Percentiles rank a stretch among this genome's conserved stretches.
Conservation (phyloP, 2,113 vertebrate species). For the cattle (Bos taurus) region DNA sequence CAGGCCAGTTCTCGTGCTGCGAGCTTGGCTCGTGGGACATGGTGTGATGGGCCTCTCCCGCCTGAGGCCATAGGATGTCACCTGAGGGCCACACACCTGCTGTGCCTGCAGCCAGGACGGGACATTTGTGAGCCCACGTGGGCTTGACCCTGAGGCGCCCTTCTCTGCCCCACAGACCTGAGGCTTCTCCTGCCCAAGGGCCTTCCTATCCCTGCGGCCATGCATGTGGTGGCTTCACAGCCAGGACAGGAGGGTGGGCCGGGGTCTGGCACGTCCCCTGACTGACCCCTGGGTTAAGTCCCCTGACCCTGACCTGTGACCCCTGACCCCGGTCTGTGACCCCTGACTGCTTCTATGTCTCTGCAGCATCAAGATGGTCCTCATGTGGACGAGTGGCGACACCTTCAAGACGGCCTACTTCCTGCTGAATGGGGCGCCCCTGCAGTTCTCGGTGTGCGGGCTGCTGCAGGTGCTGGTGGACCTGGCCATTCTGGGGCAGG, state of each 20-base stretch:
- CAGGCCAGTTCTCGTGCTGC: neutral
- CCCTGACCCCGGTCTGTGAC: neutral
- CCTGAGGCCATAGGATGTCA: neutral
- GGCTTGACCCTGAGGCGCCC: neutral
- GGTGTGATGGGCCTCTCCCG: fast-evolving
- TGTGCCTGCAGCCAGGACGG: neutral
- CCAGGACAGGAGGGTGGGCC: neutral
- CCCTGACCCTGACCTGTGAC: neutral
- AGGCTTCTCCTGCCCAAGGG: neutral
- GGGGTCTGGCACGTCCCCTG: neutral
- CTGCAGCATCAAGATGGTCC: constrained; percentile 95
- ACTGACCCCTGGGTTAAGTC: neutral
- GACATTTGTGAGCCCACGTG: neutral
- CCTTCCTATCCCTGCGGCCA: neutral
- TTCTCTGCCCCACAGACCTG: fast-evolving
- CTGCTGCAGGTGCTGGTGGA: constrained; percentile 95
- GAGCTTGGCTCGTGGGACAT: neutral
- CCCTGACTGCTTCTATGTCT: neutral
- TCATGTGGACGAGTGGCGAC: constrained; percentile 98
- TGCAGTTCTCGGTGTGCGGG: constrained; percentile 96
- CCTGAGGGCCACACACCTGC: neutral
- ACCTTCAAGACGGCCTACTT: constrained; percentile 98
- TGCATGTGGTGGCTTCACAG: fast-evolving
- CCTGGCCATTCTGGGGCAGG: constrained; percentile 92
- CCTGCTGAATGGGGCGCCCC: constrained; percentile 92